Evolutionary conservation across 2,797 vertebrate species (phyloP), one percentile per base, ranked within the genome.

Genomic region (Clangula hyemalis): DNA sequence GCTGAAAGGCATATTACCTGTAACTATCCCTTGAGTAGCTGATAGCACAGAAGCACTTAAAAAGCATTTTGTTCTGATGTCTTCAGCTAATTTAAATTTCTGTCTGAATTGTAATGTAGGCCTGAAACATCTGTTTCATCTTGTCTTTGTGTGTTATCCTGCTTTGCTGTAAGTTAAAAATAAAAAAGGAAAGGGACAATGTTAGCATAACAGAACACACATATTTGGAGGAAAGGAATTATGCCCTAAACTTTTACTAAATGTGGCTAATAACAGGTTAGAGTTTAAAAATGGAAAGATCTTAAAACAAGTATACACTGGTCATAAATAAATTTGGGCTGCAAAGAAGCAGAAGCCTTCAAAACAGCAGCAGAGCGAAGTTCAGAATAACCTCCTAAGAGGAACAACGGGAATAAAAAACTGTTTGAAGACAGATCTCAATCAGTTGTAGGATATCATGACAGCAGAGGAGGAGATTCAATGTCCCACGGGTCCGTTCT

Each of bases 251-350:
- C 47, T 73, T 93, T 68, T 57, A 91, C 81, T 77, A 78, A 78
- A 95, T 77, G 90, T 75, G 66, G 90, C 85, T 90, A 90, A 93
- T 89, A 95, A 85, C 62, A 95, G 90, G 93, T 84, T 96, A 81
- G 81, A 85, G 84, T 77, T 93, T 93, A 80, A 93, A 95, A 95
- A 92, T 58, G 36, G 84, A 85, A 94, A 66, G 72, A 65, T 80
- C 90, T 95, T 85, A 80, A 94, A 96, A 92, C 0, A 11, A 45
- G 38, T 60, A 80, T 69, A 77, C 21, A 25, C 32, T 69, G 54
- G 64, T 85, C 92, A 86, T 66, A 94, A 92, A 95, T 85, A 91
- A 83, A 93, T 57, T 66, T 49, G 80, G 66, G 38, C 73, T 91
- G 69, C 49, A 87, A 78, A 78, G 47, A 66, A 81, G 43, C 39